Evolutionary conservation across 2,888 invertebrate species (phyloP), one percentile per base, ranked within the genome.

Genomic region (Muscina levida): DNA sequence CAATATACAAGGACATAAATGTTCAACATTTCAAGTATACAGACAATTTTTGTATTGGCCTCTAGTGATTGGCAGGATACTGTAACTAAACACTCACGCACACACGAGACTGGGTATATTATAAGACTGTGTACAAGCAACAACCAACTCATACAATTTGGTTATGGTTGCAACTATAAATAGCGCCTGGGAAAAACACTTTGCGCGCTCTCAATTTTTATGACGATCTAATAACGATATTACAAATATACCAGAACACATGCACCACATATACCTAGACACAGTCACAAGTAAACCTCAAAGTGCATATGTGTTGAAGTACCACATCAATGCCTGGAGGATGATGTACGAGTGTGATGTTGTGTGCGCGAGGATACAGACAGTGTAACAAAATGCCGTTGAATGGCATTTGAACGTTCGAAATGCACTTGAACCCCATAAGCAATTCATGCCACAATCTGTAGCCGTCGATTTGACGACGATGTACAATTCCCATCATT

Each of bases 171-270:
- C 70, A 72, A 59, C 83, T 87, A 88, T 84, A 86, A 85, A 88
- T 88, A 88, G 86, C 83, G 84, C 85, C 85, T 87, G 88, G 87
- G 87, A 88, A 88, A n/a, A 87, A 88, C 84, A 84, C 84, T 84
- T 84, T 84, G 83, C 82, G 76, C 80, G 72, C 82, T 83, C 81
- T 77, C 72, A 59, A 62, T 72, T 74, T 81, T 83, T 82, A 82
- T 84, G 82, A 83, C 82, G 82, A 82, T 84, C 84, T 84, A 83
- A 84, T 84, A 84, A 84, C 83, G 81, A 82, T 83, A 83, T 72
- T 11, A 15, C 44, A 31, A 24, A 17, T 31, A 48, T 44, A 77
- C 73, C 76, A 62, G 53, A 19, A 37, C 67, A 24, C 46, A 31
- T 24, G 59, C 17, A 71, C n/a, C 53, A 72, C 44, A n/a, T 24